These are phyloP conservation scores for Dipus sagitta DNA, from an alignment of 2,797 vertebrate species.

Conservation along the genomic window DNA sequence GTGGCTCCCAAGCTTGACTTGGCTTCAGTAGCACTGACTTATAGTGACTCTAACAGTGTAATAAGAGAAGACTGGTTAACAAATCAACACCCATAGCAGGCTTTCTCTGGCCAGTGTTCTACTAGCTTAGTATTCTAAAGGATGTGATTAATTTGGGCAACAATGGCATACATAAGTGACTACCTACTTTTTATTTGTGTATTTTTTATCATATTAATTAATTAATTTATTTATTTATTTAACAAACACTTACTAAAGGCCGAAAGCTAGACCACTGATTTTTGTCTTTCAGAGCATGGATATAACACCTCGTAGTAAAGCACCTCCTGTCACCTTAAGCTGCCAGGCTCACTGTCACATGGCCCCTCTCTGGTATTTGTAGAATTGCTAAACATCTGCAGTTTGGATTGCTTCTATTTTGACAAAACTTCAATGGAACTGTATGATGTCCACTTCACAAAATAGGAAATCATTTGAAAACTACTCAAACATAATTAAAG, in stretches of 20 bases:
- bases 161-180: not conserved
- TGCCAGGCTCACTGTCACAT: not conserved
- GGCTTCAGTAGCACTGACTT: conserved; percentile 8
- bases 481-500: not conserved
- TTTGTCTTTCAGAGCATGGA: not conserved
- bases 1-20: not conserved
- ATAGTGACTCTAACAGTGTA: not conserved
- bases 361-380: not conserved
- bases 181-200: not conserved
- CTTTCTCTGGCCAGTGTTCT: not conserved
- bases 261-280: not conserved
- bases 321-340: not conserved
- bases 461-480: conserved; percentile 48
- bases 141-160: not conserved
- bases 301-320: not conserved
- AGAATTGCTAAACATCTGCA: not conserved
- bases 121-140: not conserved
- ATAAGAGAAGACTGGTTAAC: not conserved
- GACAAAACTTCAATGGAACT: not conserved
- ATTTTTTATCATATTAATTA: not conserved
- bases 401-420: not conserved
- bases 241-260: conserved; percentile 36
- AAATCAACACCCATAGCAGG: not conserved
- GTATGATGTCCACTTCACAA: not conserved
- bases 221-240: conserved; percentile 40